These are phyloP conservation scores for Drosophila sulfurigaster DNA, from an alignment of 1,140 invertebrate genomes.

Conservation along the genomic window DNA sequence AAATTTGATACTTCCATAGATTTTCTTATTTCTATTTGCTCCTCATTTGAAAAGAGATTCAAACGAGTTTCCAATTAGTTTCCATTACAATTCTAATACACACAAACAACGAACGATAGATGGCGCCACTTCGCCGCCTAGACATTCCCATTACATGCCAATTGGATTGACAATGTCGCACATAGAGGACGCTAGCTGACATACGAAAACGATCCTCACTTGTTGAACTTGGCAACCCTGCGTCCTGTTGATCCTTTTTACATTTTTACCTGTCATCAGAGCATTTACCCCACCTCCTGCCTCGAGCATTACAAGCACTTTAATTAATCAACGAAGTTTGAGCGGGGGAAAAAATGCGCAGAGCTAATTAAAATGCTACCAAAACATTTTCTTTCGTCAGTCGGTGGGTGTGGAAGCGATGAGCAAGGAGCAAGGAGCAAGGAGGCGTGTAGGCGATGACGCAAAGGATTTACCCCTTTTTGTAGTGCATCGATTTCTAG, in stretches of 20 bases:
- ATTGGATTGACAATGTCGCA: conserved; percentile 13
- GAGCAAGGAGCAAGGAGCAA: background rate
- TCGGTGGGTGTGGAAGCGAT: conserved; percentile 45
- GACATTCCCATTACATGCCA: conserved; percentile 30
- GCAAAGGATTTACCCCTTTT: conserved; percentile 57
- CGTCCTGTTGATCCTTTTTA: conserved; percentile 26
- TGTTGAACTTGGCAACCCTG: conserved; percentile 55
- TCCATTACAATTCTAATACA: conserved; percentile 13
- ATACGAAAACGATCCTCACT: too few relatives aligned
- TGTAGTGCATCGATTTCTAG: background rate
- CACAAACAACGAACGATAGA: conserved; percentile 26
- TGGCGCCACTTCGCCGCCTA: conserved; percentile 41
- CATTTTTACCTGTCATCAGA: conserved; percentile 22
- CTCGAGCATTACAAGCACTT: conserved; percentile 63
- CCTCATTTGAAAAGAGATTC: background rate
- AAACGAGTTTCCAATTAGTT: background rate
- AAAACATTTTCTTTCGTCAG: conserved; percentile 53
- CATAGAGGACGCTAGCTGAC: conserved; percentile 49
- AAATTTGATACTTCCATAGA: background rate
- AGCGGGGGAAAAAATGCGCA: background rate
- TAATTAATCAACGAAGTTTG: conserved; percentile 69
- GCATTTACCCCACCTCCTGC: conserved; percentile 8
- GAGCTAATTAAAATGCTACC: conserved; percentile 81
- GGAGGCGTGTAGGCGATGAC: conserved; percentile 74
- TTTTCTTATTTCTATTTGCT: background rate